Percentiles rank a stretch among this genome's conserved stretches.
phyloP scores from a whole-genome alignment of 35 echinoderm and acorn worm genomes.

The Ptychodera flava region DNA sequence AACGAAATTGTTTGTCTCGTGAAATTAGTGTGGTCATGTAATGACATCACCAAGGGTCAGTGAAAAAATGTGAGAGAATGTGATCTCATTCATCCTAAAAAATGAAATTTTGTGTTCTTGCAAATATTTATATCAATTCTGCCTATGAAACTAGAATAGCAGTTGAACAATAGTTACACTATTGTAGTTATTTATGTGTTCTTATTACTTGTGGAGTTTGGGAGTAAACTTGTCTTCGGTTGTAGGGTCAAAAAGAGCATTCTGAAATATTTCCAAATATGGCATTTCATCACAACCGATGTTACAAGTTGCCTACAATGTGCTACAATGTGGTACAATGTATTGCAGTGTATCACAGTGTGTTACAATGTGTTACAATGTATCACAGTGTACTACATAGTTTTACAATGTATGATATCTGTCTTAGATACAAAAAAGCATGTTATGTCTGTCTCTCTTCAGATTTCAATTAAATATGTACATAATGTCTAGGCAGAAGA shows the following conservation, averaged over 20 bases:
- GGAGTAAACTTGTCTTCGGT: not conserved
- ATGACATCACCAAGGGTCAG: not conserved
- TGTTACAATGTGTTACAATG: not conserved
- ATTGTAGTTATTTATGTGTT: not conserved
- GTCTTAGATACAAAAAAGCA: constrained; percentile 2
- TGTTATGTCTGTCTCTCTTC: not conserved
- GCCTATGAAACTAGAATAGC: not conserved
- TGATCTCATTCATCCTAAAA: not conserved
- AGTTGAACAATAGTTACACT: not conserved
- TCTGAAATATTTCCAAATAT: not conserved
- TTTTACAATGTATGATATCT: not conserved
- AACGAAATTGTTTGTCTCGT: not conserved
- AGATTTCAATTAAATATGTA: not conserved
- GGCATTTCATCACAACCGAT: not conserved
- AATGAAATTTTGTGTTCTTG: not conserved
- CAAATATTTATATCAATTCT: not conserved
- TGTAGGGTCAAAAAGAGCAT: not conserved
- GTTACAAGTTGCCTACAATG: not conserved
- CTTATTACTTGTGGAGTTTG: not conserved
- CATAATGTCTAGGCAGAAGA: not conserved
- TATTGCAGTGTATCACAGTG: not conserved
- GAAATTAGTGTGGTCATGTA: not conserved
- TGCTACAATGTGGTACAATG: not conserved
- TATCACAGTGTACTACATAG: not conserved
- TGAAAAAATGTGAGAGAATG: not conserved